A percentile compares a stretch with the other conserved stretches of the same genome.
These are phyloP conservation scores for Amblyjoppa proteus DNA, from an alignment of 2,888 invertebrate species.

Conservation along the genomic window DNA sequence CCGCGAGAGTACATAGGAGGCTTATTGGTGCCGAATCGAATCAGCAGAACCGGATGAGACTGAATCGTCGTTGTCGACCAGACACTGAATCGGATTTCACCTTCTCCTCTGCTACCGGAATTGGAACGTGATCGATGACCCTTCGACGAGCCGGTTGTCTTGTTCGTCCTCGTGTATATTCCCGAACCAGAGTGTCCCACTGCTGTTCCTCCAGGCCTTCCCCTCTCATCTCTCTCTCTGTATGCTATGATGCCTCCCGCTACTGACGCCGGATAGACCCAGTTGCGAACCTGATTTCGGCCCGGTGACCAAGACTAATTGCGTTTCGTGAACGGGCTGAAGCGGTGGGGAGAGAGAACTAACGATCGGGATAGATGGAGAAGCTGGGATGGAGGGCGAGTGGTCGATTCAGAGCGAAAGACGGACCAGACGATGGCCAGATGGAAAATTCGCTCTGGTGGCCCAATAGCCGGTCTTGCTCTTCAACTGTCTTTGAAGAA, in stretches of 20 bases:
- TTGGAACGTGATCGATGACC: conserved; percentile 68
- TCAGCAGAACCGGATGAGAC: conserved; percentile 19
- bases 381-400: conserved; percentile 31
- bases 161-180: conserved; percentile 5
- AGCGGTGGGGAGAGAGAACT: conserved; percentile 20
- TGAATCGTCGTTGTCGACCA: conserved; percentile 37
- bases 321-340: conserved; percentile 65
- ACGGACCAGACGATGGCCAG: neutral
- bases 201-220: conserved; percentile 39
- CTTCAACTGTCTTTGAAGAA: conserved; percentile 52
- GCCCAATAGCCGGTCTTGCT: conserved; percentile 3
- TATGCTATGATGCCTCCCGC: conserved; percentile 4
- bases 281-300: conserved; percentile 67
- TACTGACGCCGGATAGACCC: conserved; percentile 56
- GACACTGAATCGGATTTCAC: conserved; percentile 47
- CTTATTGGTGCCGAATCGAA: conserved; percentile 18
- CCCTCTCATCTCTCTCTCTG: neutral
- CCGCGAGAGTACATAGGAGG: neutral
- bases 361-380: conserved; percentile 61
- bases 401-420: neutral
- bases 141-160: conserved; percentile 31
- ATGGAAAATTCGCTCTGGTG: conserved; percentile 47
- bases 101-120: conserved; percentile 53
- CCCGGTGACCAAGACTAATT: conserved; percentile 71
- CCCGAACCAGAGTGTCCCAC: conserved; percentile 27